Evolutionary conservation across 2,797 vertebrate species (phyloP).

Genomic region (Phoeniculus purpureus): DNA sequence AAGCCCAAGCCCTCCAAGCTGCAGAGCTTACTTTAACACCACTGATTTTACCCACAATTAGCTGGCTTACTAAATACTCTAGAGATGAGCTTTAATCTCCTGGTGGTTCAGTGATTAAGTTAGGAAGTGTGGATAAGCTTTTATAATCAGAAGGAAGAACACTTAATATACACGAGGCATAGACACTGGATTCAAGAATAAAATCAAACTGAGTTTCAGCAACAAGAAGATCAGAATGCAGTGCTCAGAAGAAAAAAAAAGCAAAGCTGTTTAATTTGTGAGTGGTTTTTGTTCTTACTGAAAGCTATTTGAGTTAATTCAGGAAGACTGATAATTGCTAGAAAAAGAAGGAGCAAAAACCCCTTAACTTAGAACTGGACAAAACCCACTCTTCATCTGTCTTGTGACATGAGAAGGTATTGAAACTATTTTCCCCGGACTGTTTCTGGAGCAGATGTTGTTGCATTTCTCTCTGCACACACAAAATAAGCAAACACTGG

Average conservation of each 20-base stretch:
- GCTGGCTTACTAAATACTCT: neutral
- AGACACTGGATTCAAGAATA: neutral
- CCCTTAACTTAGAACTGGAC: neutral
- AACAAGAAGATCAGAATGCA: neutral
- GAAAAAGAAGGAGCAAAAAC: neutral
- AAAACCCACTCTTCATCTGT: neutral
- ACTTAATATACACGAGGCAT: neutral
- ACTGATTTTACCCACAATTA: neutral
- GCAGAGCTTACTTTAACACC: neutral
- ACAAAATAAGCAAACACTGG: neutral
- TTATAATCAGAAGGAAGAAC: neutral
- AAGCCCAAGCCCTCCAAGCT: neutral
- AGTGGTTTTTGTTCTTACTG: neutral
- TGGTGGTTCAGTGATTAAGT: neutral
- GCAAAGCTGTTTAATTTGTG: neutral
- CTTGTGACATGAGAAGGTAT: neutral
- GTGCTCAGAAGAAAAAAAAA: neutral
- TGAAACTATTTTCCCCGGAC: neutral
- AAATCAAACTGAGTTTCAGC: neutral
- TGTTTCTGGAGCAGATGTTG: neutral
- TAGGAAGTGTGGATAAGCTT: neutral
- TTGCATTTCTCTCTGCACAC: neutral
- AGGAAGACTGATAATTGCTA: neutral
- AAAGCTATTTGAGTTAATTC: neutral
- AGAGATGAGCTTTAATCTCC: constrained; percentile 37